These are phyloP conservation scores for Neosilurus hyrtlii DNA, from an alignment of 2,797 vertebrate genomes.

Conservation along the genomic window DNA sequence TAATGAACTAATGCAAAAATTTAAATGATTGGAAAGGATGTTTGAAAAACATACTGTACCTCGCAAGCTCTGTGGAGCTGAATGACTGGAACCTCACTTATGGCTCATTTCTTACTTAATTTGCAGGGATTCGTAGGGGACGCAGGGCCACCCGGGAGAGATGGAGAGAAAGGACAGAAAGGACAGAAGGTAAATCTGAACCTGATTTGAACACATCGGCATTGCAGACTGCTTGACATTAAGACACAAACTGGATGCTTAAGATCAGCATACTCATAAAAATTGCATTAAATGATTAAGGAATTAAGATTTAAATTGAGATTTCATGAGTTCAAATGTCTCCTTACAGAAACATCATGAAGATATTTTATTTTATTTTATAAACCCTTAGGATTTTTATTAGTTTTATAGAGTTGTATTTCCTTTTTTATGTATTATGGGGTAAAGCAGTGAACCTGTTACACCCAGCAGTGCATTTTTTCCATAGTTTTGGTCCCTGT, in stretches of 20 bases:
- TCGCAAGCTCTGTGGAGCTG: slow-evolving; percentile 59
- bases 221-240: background rate
- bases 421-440: background rate
- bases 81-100: slow-evolving; percentile 56
- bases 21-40: slow-evolving; percentile 43
- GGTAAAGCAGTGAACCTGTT: too few relatives aligned
- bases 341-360: background rate
- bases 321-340: background rate
- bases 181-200: slow-evolving; percentile 62
- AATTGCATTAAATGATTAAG: background rate
- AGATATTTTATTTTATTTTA: background rate
- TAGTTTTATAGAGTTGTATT: background rate
- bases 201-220: background rate
- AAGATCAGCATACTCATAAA: background rate
- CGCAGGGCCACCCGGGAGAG: slow-evolving; percentile 79
- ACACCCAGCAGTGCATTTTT: background rate
- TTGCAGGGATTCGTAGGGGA: slow-evolving; percentile 85
- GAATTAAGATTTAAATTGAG: too few relatives aligned
- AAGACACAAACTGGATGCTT: background rate
- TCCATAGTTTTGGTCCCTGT: background rate
- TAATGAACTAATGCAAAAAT: slow-evolving; percentile 71
- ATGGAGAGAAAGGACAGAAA: slow-evolving; percentile 92
- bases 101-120: slow-evolving; percentile 54
- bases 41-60: slow-evolving; percentile 62
- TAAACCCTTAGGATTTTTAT: too few relatives aligned